phyloP scores from a whole-genome alignment of 2,797 vertebrate genomes.

The Paguma larvata region DNA sequence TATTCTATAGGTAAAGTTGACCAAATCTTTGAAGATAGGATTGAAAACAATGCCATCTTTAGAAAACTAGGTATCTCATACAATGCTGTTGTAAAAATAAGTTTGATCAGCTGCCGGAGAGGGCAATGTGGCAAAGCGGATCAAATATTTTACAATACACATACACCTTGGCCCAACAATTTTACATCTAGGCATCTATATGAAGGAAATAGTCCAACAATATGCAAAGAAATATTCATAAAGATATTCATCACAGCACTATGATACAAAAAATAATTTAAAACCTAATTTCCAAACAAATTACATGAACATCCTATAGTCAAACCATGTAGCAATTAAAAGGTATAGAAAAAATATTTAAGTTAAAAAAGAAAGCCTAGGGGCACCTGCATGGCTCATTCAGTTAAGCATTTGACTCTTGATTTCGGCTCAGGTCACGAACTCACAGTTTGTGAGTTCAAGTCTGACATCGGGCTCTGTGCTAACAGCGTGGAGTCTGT shows the following conservation, averaged over 20 bases:
- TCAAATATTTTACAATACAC: neutral
- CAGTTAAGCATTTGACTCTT: too few relatives aligned
- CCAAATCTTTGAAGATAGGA: neutral
- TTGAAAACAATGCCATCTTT: neutral
- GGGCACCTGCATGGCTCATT: too few relatives aligned
- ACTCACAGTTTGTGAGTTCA: too few relatives aligned
- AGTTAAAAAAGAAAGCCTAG: neutral
- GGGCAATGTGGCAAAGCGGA: neutral
- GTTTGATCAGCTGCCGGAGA: neutral
- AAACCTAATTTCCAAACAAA: neutral
- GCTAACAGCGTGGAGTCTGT: too few relatives aligned
- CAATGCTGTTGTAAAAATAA: neutral
- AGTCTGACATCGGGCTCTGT: too few relatives aligned
- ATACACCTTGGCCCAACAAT: neutral
- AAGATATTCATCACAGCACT: neutral
- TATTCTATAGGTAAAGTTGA: neutral
- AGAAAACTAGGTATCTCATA: constrained; percentile 27
- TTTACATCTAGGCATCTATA: constrained; percentile 1
- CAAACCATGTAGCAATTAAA: neutral
- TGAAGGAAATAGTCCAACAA: constrained; percentile 17
- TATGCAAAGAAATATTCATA: neutral
- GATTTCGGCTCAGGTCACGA: too few relatives aligned
- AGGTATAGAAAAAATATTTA: neutral
- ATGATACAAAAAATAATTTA: neutral
- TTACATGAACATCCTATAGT: constrained; percentile 55